Base-by-base conservation (phyloP, 2,113 vertebrate species). In the Apteryx owenii region DNA sequence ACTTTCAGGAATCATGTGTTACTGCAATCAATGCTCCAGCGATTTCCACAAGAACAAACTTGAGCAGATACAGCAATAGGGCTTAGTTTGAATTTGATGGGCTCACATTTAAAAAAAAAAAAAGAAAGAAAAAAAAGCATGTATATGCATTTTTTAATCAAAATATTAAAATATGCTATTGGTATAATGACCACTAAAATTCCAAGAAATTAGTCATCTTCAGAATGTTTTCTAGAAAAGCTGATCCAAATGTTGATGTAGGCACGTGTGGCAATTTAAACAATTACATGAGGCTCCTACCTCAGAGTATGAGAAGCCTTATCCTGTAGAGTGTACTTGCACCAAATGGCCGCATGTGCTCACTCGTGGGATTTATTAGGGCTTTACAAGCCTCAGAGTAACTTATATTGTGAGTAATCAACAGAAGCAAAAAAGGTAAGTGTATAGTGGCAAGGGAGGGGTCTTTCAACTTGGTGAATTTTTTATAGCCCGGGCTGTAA, bases 311-410 rank as follows among this genome's bases (percentile, higher is more conserved):
- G 62, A 29, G 64, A 5, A 73, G 5, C 19, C 31, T 58, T 40
- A 20, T 93, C 69, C 4, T 6, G 28, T 38, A 85, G 66, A 1
- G 0, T 8, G 2, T 61, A 4, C 31, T 61, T 51, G 18, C 28
- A 51, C n/a, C 38, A 50, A 79, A 19, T 25, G 4, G 8, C 42
- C 3, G 9, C 40, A 9, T 0, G 0, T n/a, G 76, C 28, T 83
- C 61, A 21, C 53, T 73, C 9, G 5, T 10, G 15, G 31, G n/a
- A 31, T 80, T 71, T 80, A 0, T 58, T 85, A 50, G 62, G 21
- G 62, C 23, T 23, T 8, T 15, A 25, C 8, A 38, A 81, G 13
- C 40, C 12, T 28, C 58, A 20, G 16, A 22, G 77, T 40, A 70
- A 73, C 78, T 44, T 1, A 1, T 33, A 25, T 12, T 33, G 36